phyloP scores from a whole-genome alignment of 2,797 vertebrate species.

The Taenioides sp. region DNA sequence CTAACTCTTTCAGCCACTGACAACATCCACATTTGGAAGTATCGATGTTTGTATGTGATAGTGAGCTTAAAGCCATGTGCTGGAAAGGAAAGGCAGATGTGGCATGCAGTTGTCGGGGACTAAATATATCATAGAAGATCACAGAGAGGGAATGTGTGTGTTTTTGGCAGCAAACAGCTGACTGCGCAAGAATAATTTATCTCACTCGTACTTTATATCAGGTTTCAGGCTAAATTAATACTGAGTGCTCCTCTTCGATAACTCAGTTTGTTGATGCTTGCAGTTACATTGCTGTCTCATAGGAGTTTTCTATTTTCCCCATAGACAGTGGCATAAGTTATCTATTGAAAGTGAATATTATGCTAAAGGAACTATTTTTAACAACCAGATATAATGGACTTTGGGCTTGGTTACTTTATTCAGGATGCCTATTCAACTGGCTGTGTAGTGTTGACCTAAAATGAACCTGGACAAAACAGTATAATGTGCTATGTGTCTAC shows the following conservation, averaged over 20 bases:
- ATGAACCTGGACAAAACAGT: conserved; percentile 48
- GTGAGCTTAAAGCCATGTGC: conserved; percentile 35
- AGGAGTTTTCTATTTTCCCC: conserved; percentile 9
- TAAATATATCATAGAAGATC: conserved; percentile 65
- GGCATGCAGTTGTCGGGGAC: conserved; percentile 78
- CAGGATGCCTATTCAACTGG: conserved; percentile 7
- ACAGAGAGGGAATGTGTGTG: conserved; percentile 50
- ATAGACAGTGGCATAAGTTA: conserved; percentile 6
- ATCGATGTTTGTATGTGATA: conserved; percentile 13
- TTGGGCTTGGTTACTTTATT: conserved; percentile 19
- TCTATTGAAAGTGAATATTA: conserved; percentile 11
- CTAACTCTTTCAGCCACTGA: conserved; percentile 23
- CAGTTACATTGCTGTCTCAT: neutral
- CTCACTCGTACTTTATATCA: conserved; percentile 17
- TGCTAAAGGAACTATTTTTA: conserved; percentile 1
- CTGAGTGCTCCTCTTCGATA: conserved; percentile 13
- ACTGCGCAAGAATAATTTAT: conserved; percentile 36
- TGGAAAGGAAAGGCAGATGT: conserved; percentile 64
- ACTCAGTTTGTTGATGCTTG: conserved; percentile 15
- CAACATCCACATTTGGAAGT: conserved; percentile 20
- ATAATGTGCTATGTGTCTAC: no score
- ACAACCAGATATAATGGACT: neutral
- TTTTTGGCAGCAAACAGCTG: conserved; percentile 60
- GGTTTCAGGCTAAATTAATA: conserved; percentile 13
- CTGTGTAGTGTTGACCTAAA: conserved; percentile 44